Base-by-base conservation (phyloP, 2,888 invertebrate species). In the Melanotus villosus region DNA sequence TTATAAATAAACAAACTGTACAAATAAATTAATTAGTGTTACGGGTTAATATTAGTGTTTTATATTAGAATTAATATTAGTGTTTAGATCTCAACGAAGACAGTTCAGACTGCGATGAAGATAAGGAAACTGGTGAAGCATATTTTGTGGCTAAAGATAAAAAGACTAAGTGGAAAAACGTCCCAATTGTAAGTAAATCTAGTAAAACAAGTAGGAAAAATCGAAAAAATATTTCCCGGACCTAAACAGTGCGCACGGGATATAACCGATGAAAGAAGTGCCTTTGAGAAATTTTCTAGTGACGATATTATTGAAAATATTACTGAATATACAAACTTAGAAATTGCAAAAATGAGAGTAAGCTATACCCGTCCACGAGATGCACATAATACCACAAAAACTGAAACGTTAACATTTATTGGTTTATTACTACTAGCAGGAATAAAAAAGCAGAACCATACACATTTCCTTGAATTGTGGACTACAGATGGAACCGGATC, bases 391-490 rank as follows among this genome's bases (percentile, higher is more conserved):
- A n/a, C n/a, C n/a, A n/a, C n/a, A 18, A 16, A 30, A 7, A 14
- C 12, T 10, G 62, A 38, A 52, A 30, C 38, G 1, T 23, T 16
- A n/a, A 41, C 54, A 9, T 12, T 62, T 2, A 26, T 59, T 18
- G 59, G 59, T 3, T 14, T 62, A 10, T 50, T 62, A 10, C 21
- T 47, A 2, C 21, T 23, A 10, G 14, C 14, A 9, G 52, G 30
- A 18, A 47, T 5, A 1, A 23, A 50, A 36, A 62, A 36, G 57
- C 69, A 70, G 50, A 76, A 71, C 41, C 76, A 75, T 59, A 73
- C 74, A 14, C 45, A 73, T 68, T 73, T 76, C 71, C 34, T 65
- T 9, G 75, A 76, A 63, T 58, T 77, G 16, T 74, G 73, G 73
- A 66, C 65, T 38, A 68, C 16, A 23, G 75, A 71, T 66, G 76